Conservation (phyloP, 1,140 invertebrate species). For the Aphidius ervi region DNA sequence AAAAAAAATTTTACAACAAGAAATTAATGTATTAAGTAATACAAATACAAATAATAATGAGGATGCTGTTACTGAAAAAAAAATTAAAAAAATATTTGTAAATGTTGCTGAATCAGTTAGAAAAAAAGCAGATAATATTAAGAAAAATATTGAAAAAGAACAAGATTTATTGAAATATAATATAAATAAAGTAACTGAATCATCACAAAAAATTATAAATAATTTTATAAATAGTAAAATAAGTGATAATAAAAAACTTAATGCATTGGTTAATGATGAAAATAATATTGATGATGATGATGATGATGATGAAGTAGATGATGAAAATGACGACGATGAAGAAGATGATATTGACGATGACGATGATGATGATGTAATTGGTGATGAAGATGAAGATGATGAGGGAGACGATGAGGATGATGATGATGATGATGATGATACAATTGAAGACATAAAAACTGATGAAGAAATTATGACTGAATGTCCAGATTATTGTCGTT, state of each 20-base stretch:
- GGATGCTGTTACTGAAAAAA: neutral
- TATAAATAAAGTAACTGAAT: conserved; percentile 19
- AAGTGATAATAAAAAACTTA: conserved; percentile 22
- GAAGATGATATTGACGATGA: conserved; percentile 30
- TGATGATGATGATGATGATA: conserved; percentile 34
- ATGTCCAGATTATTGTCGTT: conserved; percentile 43
- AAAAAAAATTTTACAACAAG: conserved; percentile 35
- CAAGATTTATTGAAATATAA: too few species aligned
- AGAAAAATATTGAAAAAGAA: too few species aligned
- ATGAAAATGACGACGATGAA: conserved; percentile 35
- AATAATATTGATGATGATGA: conserved; percentile 1
- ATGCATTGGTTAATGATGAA: conserved; percentile 3
- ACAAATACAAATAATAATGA: conserved; percentile 33
- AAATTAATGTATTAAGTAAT: conserved; percentile 37
- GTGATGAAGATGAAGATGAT: conserved; percentile 37
- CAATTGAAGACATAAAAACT: conserved; percentile 27
- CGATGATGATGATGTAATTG: conserved; percentile 33
- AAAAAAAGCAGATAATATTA: too few species aligned
- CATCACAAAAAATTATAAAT: conserved; percentile 41
- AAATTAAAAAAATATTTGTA: conserved; percentile 4
- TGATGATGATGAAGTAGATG: conserved; percentile 18
- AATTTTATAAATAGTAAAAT: conserved; percentile 38
- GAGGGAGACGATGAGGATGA: conserved; percentile 34
- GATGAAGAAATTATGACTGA: conserved; percentile 38
- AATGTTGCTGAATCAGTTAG: neutral